These are phyloP conservation scores for Trichechus manatus DNA, from an alignment of 2,113 vertebrate species.

Conservation along the genomic window DNA sequence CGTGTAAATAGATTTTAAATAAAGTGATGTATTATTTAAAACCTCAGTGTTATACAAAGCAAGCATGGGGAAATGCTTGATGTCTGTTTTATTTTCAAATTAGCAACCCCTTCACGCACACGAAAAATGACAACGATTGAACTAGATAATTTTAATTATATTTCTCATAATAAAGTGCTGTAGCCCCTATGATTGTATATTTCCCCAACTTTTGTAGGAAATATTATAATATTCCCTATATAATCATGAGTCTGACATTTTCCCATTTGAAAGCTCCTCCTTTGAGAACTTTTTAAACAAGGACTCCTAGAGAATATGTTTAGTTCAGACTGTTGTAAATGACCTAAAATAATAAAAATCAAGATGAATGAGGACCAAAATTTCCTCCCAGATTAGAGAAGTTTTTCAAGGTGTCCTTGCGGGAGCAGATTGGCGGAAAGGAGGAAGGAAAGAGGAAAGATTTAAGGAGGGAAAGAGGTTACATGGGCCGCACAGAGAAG, in stretches of 20 bases:
- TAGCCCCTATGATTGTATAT: constrained; percentile 66
- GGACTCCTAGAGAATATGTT: constrained; percentile 62
- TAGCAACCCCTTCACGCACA: constrained; percentile 63
- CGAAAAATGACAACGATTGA: constrained; percentile 53
- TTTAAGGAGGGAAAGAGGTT: not conserved
- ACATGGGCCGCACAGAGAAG: not conserved
- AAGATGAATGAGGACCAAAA: constrained; percentile 61
- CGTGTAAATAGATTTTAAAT: constrained; percentile 85
- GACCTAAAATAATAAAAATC: constrained; percentile 75
- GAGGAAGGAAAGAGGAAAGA: not conserved
- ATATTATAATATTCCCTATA: constrained; percentile 59
- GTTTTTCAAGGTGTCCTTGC: constrained; percentile 60
- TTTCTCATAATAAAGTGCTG: constrained; percentile 63
- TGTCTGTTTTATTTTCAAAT: constrained; percentile 81
- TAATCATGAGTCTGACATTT: constrained; percentile 67
- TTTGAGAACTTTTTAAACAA: constrained; percentile 63
- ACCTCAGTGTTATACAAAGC: constrained; percentile 77
- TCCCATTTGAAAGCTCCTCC: constrained; percentile 63
- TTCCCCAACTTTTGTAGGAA: constrained; percentile 65
- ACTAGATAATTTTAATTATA: constrained; percentile 76
- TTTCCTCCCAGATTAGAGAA: constrained; percentile 49
- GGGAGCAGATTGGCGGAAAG: not conserved
- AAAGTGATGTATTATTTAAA: constrained; percentile 85
- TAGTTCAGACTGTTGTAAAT: constrained; percentile 71
- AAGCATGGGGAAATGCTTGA: constrained; percentile 74